A percentile compares a stretch with the other conserved stretches of the same genome.
phyloP scores from a whole-genome alignment of 2,113 vertebrate species.

The Spermophilus dauricus region DNA sequence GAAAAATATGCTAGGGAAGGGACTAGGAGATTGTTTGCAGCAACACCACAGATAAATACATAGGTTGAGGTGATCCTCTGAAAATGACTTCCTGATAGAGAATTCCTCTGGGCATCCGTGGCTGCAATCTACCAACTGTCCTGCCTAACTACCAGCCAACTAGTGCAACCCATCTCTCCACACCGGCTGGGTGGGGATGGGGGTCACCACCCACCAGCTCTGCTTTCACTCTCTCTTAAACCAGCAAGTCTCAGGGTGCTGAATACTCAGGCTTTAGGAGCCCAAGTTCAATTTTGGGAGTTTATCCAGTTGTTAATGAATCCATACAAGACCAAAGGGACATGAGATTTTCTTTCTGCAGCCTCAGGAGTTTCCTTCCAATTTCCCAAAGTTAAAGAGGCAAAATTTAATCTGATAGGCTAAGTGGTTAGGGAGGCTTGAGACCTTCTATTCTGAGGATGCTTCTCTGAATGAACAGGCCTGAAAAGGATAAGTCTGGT shows the following conservation, averaged over 20 bases:
- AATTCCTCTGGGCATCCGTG: constrained; percentile 31
- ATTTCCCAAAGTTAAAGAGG: neutral
- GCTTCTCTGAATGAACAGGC: neutral
- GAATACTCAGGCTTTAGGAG: neutral
- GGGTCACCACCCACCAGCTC: neutral
- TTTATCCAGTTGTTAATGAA: neutral
- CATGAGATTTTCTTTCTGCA: constrained; percentile 14
- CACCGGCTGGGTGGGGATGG: neutral
- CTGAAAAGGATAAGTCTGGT: neutral
- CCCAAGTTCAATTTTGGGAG: neutral
- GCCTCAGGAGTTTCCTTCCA: neutral
- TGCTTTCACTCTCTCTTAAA: constrained; percentile 12
- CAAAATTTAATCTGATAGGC: neutral
- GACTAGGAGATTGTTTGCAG: neutral
- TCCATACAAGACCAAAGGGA: neutral
- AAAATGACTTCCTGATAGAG: constrained; percentile 4
- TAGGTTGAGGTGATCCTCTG: constrained; percentile 52
- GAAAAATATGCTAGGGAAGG: constrained; percentile 1
- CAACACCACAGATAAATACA: neutral
- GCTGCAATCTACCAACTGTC: constrained; percentile 50
- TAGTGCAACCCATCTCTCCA: neutral
- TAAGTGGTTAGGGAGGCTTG: neutral
- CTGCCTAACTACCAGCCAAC: neutral
- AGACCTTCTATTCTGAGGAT: neutral
- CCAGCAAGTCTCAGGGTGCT: neutral